A percentile compares a stretch with the other conserved stretches of the same genome.
phyloP scores from a whole-genome alignment of 2,113 vertebrate genomes.

The Balaenoptera acutorostrata region DNA sequence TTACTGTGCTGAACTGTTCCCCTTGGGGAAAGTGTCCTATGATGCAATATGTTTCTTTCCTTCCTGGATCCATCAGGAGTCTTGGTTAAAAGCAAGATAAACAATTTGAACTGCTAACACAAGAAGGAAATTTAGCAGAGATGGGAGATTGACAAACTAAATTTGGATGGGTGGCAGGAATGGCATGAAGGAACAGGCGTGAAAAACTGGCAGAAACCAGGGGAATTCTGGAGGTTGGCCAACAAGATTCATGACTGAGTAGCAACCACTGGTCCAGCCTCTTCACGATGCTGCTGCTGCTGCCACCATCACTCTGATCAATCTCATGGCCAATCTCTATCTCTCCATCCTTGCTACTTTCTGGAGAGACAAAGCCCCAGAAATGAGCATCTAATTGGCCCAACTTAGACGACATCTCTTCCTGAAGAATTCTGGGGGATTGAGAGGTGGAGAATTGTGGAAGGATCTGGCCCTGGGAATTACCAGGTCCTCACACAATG shows the following conservation, averaged over 20 bases:
- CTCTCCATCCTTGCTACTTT: neutral
- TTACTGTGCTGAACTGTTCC: neutral
- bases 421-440: neutral
- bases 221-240: neutral
- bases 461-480: neutral
- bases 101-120: neutral
- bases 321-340: neutral
- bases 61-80: neutral
- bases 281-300: neutral
- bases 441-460: neutral
- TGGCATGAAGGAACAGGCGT: neutral
- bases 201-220: neutral
- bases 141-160: neutral
- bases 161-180: neutral
- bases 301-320: neutral
- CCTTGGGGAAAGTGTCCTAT: neutral
- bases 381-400: neutral
- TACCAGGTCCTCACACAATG: neutral
- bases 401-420: neutral
- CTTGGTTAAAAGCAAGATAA: slow-evolving; percentile 5
- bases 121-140: neutral
- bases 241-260: neutral
- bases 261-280: neutral
- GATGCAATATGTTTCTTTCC: neutral
- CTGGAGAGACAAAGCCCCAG: neutral